Conservation (phyloP, 2,113 vertebrate genomes). For the Jaculus jaculus region DNA sequence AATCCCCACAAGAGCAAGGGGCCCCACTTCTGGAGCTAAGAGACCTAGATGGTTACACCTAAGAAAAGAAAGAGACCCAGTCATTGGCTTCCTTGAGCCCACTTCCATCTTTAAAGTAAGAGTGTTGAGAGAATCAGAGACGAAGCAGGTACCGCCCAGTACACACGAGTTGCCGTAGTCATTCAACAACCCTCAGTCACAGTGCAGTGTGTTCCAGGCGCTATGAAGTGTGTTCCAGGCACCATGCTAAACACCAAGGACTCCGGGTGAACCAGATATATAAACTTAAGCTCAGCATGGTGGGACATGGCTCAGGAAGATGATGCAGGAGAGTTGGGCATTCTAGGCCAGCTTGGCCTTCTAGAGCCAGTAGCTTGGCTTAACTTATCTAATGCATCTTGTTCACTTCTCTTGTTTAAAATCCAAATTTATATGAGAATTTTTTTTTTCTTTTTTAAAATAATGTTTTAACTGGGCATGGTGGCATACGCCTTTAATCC, state of each 20-base stretch:
- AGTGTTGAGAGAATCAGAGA: neutral
- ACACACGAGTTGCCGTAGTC: neutral
- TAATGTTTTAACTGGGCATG: too few relatives aligned
- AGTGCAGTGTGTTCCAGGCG: neutral
- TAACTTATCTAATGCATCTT: too few relatives aligned
- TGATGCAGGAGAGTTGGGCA: neutral
- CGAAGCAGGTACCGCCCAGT: neutral
- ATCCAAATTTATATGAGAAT: neutral
- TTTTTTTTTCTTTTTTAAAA: too few relatives aligned
- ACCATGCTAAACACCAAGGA: neutral
- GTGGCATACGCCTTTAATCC: too few relatives aligned
- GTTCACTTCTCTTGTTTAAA: neutral
- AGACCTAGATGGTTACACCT: neutral
- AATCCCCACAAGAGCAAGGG: neutral
- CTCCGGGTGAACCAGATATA: neutral
- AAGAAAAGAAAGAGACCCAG: constrained; percentile 5
- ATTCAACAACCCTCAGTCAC: neutral
- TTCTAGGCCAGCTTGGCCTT: neutral
- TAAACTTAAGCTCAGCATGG: neutral
- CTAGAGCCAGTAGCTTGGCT: too few relatives aligned
- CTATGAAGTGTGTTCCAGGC: neutral
- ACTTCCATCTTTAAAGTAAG: constrained; percentile 27
- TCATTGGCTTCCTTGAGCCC: neutral
- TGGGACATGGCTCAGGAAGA: neutral
- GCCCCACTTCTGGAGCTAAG: neutral